Evolutionary conservation across 2,888 invertebrate genomes (phyloP).

Genomic region (Scelioninae gen. 2): DNA sequence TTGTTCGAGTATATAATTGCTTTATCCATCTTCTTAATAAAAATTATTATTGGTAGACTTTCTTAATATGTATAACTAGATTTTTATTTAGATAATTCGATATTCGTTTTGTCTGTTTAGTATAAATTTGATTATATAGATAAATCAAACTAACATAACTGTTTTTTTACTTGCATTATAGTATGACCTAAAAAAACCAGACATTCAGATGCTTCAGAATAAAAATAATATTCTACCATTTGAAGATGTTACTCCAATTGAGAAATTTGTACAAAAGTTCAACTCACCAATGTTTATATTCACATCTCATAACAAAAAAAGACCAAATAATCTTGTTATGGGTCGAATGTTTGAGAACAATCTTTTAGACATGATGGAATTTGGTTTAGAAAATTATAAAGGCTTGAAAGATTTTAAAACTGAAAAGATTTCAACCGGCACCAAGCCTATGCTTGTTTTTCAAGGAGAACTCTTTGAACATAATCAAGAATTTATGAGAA

Average conservation of each 20-base stretch:
- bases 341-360: constrained; percentile 93
- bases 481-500: constrained; percentile 85
- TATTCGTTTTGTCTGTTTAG: too few relatives aligned
- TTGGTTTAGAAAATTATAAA: constrained; percentile 90
- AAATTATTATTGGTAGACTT: too few relatives aligned
- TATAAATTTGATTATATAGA: too few relatives aligned
- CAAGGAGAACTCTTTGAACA: constrained; percentile 94
- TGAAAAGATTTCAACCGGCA: constrained; percentile 86
- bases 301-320: constrained; percentile 94
- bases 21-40: too few relatives aligned
- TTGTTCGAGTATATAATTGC: too few relatives aligned
- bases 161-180: constrained; percentile 66
- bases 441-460: constrained; percentile 94
- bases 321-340: constrained; percentile 92
- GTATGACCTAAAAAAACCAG: constrained; percentile 90
- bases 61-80: too few relatives aligned
- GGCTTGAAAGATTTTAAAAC: constrained; percentile 87
- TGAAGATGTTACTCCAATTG: constrained; percentile 87
- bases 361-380: constrained; percentile 96
- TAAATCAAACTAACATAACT: too few relatives aligned
- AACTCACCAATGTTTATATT: constrained; percentile 94
- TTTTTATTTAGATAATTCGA: too few relatives aligned
- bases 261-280: constrained; percentile 85
- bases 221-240: constrained; percentile 95
- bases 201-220: constrained; percentile 83